Conservation (phyloP, 2,888 invertebrate genomes). For the Euphydryas editha region DNA sequence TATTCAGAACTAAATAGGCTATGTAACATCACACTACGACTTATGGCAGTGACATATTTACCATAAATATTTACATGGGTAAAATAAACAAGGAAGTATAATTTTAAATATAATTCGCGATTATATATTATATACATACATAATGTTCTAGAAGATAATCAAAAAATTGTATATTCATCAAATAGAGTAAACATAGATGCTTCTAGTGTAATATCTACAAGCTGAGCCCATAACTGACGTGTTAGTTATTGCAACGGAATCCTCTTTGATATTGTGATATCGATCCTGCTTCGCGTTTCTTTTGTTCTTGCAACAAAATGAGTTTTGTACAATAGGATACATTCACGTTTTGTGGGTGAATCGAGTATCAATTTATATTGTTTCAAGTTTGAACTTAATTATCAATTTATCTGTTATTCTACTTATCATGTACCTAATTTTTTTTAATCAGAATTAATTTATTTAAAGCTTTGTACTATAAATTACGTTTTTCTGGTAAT, state of each 20-base stretch:
- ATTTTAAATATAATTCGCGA: too few species aligned
- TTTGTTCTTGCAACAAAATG: constrained; percentile 22
- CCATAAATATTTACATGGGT: too few species aligned
- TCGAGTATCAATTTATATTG: not conserved
- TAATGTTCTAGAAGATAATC: not conserved
- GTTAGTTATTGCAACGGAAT: constrained; percentile 39
- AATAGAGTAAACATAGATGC: not conserved
- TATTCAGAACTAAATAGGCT: too few species aligned
- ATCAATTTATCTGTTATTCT: not conserved
- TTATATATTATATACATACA: too few species aligned
- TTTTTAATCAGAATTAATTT: too few species aligned
- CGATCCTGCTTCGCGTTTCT: constrained; percentile 30
- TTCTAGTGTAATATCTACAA: constrained; percentile 35
- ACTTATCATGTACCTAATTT: too few species aligned
- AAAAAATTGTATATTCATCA: not conserved
- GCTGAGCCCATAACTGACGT: constrained; percentile 26
- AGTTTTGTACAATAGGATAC: constrained; percentile 12
- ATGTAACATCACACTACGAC: too few species aligned
- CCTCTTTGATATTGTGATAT: constrained; percentile 36
- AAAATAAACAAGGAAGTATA: too few species aligned
- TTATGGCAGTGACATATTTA: too few species aligned
- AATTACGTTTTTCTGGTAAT: too few species aligned
- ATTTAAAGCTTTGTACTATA: too few species aligned
- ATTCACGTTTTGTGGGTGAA: constrained; percentile 2
- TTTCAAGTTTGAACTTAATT: not conserved